Evolutionary conservation across 2,888 invertebrate genomes (phyloP).

Genomic region (Drosophila vallismaia): DNA sequence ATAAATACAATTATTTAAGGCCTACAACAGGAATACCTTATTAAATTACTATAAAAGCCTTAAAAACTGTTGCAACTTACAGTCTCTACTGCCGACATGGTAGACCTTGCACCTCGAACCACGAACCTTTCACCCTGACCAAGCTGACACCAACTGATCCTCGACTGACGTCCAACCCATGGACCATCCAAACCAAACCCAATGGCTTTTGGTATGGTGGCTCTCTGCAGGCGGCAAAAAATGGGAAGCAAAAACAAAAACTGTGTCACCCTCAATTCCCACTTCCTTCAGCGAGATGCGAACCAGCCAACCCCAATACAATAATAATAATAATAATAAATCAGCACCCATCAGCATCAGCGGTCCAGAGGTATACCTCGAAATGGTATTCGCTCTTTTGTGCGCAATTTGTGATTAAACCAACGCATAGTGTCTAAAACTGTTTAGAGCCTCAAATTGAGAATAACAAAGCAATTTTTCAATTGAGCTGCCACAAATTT

Average conservation of each 20-base stretch:
- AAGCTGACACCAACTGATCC: conserved; percentile 36
- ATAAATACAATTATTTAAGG: too few relatives aligned
- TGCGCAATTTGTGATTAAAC: conserved; percentile 67
- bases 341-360: conserved; percentile 65
- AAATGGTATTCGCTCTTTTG: conserved; percentile 43
- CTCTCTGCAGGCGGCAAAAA: conserved; percentile 8
- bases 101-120: conserved; percentile 17
- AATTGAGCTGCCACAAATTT: conserved; percentile 63
- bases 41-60: too few relatives aligned
- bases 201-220: conserved; percentile 8
- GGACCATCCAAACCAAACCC: conserved; percentile 6
- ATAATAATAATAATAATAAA: conserved; percentile 56
- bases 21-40: too few relatives aligned
- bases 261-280: conserved; percentile 63
- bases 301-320: conserved; percentile 34
- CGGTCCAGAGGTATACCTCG: conserved; percentile 36
- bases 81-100: conserved; percentile 23
- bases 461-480: conserved; percentile 78
- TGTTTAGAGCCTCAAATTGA: conserved; percentile 71
- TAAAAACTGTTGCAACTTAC: conserved; percentile 17
- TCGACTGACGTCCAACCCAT: conserved; percentile 2
- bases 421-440: conserved; percentile 69
- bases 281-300: conserved; percentile 56
- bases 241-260: conserved; percentile 18
- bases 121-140: conserved; percentile 40